Evolutionary conservation across 2,797 vertebrate genomes (phyloP).

Genomic region (Lithobates sylvaticus): DNA sequence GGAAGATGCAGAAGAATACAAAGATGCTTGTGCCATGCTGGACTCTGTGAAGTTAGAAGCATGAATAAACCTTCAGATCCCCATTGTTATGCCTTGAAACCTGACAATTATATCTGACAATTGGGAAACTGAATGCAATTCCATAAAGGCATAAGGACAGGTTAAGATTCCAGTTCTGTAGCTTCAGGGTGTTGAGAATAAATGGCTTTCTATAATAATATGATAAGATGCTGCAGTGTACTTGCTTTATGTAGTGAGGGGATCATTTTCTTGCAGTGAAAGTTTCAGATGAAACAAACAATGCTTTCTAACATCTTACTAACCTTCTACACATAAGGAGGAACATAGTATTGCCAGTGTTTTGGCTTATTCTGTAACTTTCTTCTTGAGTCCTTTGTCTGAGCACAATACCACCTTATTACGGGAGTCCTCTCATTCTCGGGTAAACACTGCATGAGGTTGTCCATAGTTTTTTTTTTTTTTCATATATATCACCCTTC

Average conservation of each 20-base stretch:
- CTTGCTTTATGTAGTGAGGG: neutral
- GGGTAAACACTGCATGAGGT: no score
- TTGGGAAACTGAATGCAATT: conserved; percentile 35
- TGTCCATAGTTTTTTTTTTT: no score
- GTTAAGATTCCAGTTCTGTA: conserved; percentile 69
- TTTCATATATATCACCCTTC: no score
- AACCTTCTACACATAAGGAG: neutral
- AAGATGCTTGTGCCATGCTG: conserved; percentile 85
- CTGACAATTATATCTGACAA: conserved; percentile 73
- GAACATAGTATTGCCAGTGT: neutral
- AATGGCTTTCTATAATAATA: conserved; percentile 57
- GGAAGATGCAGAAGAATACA: conserved; percentile 89
- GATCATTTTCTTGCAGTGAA: neutral
- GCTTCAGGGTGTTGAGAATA: conserved; percentile 67
- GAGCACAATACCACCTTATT: neutral
- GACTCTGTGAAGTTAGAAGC: conserved; percentile 92
- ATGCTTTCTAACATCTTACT: neutral
- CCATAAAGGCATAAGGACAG: conserved; percentile 59
- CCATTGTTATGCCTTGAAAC: conserved; percentile 74
- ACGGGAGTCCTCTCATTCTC: neutral
- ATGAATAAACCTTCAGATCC: conserved; percentile 74
- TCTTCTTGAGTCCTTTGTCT: neutral
- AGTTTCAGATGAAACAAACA: neutral
- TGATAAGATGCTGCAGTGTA: neutral
- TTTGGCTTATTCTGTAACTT: neutral